These are phyloP conservation scores for Heliconius sara DNA, from an alignment of 2,888 invertebrate genomes.

Conservation along the genomic window DNA sequence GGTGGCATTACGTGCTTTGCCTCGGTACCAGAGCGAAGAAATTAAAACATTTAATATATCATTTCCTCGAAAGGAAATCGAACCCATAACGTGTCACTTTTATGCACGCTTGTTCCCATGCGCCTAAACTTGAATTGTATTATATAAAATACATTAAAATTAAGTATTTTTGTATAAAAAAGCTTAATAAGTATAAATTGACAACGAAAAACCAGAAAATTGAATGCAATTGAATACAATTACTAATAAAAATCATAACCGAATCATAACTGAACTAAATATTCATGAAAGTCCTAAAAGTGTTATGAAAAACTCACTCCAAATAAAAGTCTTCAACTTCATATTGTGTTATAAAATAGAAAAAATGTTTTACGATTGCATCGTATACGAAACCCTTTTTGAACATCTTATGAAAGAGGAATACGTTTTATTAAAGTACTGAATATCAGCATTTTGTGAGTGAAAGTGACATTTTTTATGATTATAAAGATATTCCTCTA, in stretches of 20 bases:
- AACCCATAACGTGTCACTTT: no score
- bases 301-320: constrained; percentile 13
- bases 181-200: background rate
- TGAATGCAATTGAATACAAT: background rate
- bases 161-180: background rate
- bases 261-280: background rate
- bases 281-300: constrained; percentile 17
- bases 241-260: background rate
- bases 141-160: background rate
- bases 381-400: constrained; percentile 7
- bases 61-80: no score
- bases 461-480: background rate
- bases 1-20: no score
- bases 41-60: no score
- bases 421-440: constrained; percentile 15
- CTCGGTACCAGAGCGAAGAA: no score
- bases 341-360: constrained; percentile 21
- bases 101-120: no score
- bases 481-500: background rate
- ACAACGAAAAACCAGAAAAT: background rate
- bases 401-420: constrained; percentile 9
- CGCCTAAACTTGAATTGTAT: no score
- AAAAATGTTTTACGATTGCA: constrained; percentile 14
- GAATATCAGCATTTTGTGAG: constrained; percentile 14
- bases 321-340: constrained; percentile 14